Percentiles rank a stretch among this genome's conserved stretches.
Conservation (phyloP, 1,140 invertebrate species). For the Zaprionus vittiger region DNA sequence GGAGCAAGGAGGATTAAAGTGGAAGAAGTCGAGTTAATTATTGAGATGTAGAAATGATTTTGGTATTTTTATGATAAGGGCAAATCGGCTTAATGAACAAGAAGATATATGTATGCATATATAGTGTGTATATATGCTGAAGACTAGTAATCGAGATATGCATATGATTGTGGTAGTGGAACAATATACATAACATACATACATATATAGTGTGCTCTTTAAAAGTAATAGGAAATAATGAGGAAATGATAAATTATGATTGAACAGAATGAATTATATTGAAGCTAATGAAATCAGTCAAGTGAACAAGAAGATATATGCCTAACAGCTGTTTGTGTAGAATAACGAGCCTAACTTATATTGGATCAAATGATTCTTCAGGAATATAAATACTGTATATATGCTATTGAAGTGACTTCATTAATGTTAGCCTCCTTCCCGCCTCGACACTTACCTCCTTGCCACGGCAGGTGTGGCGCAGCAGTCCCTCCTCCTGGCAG, state of each 20-base stretch:
- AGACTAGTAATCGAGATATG: no score
- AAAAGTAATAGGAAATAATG: no score
- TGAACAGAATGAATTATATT: no score
- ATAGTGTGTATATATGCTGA: no score
- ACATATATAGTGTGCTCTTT: not conserved
- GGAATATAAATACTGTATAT: not conserved
- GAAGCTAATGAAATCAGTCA: not conserved
- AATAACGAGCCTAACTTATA: not conserved
- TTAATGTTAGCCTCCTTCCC: not conserved
- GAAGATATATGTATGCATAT: not conserved
- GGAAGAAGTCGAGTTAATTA: not conserved
- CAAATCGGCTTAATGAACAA: no score
- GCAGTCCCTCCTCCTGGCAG: conserved; percentile 92
- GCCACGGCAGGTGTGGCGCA: conserved; percentile 88
- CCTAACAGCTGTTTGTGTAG: not conserved
- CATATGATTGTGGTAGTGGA: no score
- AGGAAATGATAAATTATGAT: no score
- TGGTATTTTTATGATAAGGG: no score
- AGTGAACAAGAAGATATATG: not conserved
- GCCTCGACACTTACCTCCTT: conserved; percentile 86
- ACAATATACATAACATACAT: not conserved
- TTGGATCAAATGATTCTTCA: not conserved
- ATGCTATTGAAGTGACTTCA: not conserved
- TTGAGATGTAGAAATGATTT: not conserved
- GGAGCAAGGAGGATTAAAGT: not conserved